Evolutionary conservation across 1,140 invertebrate genomes (phyloP), one percentile per base, ranked within the genome.

Genomic region (Drosophila yakuba): DNA sequence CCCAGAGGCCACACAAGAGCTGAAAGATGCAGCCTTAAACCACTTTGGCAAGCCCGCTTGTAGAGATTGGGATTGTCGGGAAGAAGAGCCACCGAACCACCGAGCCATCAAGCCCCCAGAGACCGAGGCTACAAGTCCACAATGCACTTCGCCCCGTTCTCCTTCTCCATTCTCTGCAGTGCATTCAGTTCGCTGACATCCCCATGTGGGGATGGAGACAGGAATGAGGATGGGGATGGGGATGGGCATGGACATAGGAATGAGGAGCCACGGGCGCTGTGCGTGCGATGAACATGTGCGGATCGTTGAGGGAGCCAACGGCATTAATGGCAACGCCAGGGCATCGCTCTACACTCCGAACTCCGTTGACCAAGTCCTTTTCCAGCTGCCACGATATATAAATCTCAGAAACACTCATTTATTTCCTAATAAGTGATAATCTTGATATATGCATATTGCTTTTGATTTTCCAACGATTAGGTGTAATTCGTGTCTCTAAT

Each of bases 241-340:
- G 25, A 32, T 12, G 28, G 10, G 8, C 28, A 15, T 32, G 47
- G 28, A 7, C 28, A 28, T 28, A 28, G n/a, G 45, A 2, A n/a
- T 11, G 23, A 14, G 11, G 43, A 12, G 43, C 43, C 48, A 28
- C 28, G 11, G 15, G 32, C 48, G 45, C 45, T 47, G 43, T 71
- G 77, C 71, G 58, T 74, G 62, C 51, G 76, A 35, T 66, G 60
- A 69, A 69, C 62, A 67, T 66, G 69, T 62, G 58, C 58, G 63
- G 63, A 75, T 80, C 59, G 64, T 54, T 80, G 38, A 41, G 60
- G 35, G 44, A 61, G 25, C 14, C 20, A 20, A 43, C 35, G 20
- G 60, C 71, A 74, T 71, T 71, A 75, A 74, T 57, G 56, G 63
- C 54, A 60, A 44, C 60, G 36, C 44, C 77, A 47, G 36, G 44